A percentile compares a stretch with the other conserved stretches of the same genome.
These are phyloP conservation scores for Aleiodes testaceus DNA, from an alignment of 2,888 invertebrate species.

Conservation along the genomic window DNA sequence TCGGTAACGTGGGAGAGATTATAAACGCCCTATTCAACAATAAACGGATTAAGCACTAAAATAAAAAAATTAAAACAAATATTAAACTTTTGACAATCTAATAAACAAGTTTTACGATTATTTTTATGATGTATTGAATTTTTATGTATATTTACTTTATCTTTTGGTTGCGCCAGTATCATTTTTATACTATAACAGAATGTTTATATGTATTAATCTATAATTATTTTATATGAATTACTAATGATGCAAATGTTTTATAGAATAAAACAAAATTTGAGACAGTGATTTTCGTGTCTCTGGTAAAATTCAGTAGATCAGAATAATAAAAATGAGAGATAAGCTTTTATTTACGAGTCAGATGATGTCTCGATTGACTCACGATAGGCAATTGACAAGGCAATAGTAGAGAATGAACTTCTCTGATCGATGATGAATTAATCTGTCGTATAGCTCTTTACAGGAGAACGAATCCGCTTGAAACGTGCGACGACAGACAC, in stretches of 20 bases:
- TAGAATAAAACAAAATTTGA: no score
- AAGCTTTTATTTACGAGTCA: no score
- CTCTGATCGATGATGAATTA: conserved; percentile 46
- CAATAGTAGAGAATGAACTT: conserved; percentile 30
- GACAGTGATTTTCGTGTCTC: no score
- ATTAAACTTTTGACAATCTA: neutral
- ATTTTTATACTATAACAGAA: conserved; percentile 18
- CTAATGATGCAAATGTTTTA: no score
- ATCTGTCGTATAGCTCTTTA: conserved; percentile 46
- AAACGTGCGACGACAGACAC: conserved; percentile 19
- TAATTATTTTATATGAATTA: no score
- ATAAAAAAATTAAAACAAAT: conserved; percentile 19
- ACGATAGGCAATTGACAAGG: conserved; percentile 7
- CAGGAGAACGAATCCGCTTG: conserved; percentile 37
- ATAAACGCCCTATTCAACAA: conserved; percentile 34
- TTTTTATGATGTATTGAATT: conserved; percentile 3
- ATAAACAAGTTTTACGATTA: conserved; percentile 14
- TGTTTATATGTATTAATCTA: conserved; percentile 8
- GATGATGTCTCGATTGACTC: neutral
- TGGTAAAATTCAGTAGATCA: no score
- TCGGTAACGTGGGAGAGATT: neutral
- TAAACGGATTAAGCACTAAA: conserved; percentile 21
- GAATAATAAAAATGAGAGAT: no score
- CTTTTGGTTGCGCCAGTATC: neutral
- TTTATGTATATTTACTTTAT: neutral